phyloP scores from a whole-genome alignment of 2,797 vertebrate species.

The Melanotaenia maccullochi region DNA sequence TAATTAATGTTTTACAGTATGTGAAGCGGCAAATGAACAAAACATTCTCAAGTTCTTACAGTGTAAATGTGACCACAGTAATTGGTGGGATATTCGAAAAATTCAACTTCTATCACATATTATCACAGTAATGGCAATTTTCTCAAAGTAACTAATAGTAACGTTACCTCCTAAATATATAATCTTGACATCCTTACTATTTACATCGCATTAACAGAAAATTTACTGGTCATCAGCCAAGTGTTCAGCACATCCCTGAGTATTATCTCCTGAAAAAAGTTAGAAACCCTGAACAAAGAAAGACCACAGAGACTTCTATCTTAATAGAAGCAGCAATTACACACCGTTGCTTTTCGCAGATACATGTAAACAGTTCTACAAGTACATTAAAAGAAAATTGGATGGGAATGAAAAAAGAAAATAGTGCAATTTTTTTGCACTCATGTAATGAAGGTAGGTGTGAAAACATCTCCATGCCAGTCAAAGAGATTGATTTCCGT shows the following conservation, averaged over 20 bases:
- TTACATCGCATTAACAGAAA: neutral
- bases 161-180: too few relatives aligned
- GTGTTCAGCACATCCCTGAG: neutral
- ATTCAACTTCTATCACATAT: too few relatives aligned
- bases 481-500: conserved; percentile 84
- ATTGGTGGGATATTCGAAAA: too few relatives aligned
- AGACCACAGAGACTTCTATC: conserved; percentile 6
- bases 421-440: conserved; percentile 68
- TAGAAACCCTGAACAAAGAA: neutral
- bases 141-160: too few relatives aligned
- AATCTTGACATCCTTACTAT: too few relatives aligned
- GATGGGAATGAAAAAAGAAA: conserved; percentile 49
- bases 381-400: conserved; percentile 38
- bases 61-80: too few relatives aligned
- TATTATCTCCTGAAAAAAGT: neutral
- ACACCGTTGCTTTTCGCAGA: conserved; percentile 19
- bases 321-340: conserved; percentile 16
- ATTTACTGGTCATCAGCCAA: neutral
- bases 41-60: too few relatives aligned
- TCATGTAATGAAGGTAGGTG: conserved; percentile 41
- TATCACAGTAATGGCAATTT: too few relatives aligned
- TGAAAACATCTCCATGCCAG: conserved; percentile 70
- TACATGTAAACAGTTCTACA: conserved; percentile 31
- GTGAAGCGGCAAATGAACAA: too few relatives aligned
- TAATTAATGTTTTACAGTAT: too few relatives aligned